Base-by-base conservation (phyloP, 2,888 invertebrate species). In the Agrochola macilenta region DNA sequence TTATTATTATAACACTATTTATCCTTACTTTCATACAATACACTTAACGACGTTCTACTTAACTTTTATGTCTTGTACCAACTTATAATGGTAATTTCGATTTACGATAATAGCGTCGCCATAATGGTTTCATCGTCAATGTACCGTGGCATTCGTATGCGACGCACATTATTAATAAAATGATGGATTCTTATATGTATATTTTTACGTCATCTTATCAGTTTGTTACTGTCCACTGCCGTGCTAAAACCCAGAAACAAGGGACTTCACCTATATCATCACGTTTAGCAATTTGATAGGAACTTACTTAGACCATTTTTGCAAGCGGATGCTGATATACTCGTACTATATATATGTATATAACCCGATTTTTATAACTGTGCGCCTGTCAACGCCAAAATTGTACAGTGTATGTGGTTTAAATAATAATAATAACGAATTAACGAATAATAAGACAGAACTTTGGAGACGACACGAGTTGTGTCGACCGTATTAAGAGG, bases 51-150 rank as follows among this genome's bases (percentile, higher is more conserved):
- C 58, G 54, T 68, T 76, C 68, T 82, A 82, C 82, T 75, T 61
- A 76, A 74, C 82, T 88, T 88, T 88, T 82, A 74, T 87, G 74
- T 74, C 91, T 91, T 91, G 83, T 43, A 73, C 87, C 85, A 80
- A 74, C 78, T 81, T 88, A 85, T 90, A 90, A 89, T 86, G 83
- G 90, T 93, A 91, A 93, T 93, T 93, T 92, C 91, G 91, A 93
- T 93, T 93, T 93, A 93, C 91, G 94, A 92, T 93, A 92, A 93
- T 93, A 88, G 91, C 88, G 73, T 78, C 80, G 85, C 74, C 84
- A 84, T 93, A 90, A 90, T 87, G 82, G 81, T 83, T 88, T 85
- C 85, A 84, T 88, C 88, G 90, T 89, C 89, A 89, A 88, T 89
- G 87, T 84, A 83, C 85, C 87, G 87, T 88, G 82, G 83, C 86